Evolutionary conservation across 1,140 invertebrate species (phyloP), one percentile per base, ranked within the genome.

Genomic region (Caenorhabditis elegans): DNA sequence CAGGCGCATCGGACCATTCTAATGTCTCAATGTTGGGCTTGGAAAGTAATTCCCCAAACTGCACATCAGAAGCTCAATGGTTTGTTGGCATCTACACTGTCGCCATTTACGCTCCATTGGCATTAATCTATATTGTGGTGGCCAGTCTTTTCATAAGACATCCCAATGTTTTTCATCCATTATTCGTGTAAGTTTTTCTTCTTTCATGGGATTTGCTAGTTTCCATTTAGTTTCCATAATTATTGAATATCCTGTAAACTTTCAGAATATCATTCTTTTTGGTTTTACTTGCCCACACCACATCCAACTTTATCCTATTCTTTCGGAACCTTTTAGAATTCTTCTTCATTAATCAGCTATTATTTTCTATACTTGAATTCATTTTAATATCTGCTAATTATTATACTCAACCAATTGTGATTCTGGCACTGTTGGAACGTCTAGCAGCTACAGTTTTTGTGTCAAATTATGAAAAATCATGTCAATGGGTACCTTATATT

Each of bases 321-420:
- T 70, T 70, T 26, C 34, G 34, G 22, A 70, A 39, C 8, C 60
- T 39, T 39, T n/a, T 70, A 13, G 60, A 70, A 22, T 70, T 70
- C 19, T 39, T 43, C 26, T 70, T 70, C 60, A 39, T 70, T 4
- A 22, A 70, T 22, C 28, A 65, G 11, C 11, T 65, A 4, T 3
- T 65, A n/a, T 65, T 65, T 10, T 65, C 55, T 34, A 36, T 65
- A n/a, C 31, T 65, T 13, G 55, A 65, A n/a, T 65, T 65, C 17
- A 65, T 65, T n/a, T 22, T 65, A n/a, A 17, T 36, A 8, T 34
- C 55, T 65, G 55, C 55, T 5, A 65, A 65, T 10, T 65, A 65
- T 36, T 65, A 65, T 28, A 65, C 55, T 22, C 55, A 65, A n/a
- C 55, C 55, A n/a, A 65, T 65, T 36, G 55, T 65, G n/a, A 65